These are phyloP conservation scores for Pseudorhiza aurosa DNA, from an alignment of 30 jellyfish, hydroid and myxozoan species.

Conservation along the genomic window DNA sequence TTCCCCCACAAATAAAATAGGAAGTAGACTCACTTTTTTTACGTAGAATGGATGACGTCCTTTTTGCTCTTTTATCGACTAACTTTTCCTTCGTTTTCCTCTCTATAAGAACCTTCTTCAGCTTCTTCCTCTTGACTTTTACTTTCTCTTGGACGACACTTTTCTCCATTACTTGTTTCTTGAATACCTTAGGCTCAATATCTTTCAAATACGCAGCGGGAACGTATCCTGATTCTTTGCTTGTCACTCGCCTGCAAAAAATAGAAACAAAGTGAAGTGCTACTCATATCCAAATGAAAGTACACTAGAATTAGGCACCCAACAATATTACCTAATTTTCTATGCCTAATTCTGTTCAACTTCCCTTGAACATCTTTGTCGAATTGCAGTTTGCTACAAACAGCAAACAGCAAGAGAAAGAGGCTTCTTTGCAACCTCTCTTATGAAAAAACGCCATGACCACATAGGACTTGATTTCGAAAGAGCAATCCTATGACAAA, in stretches of 20 bases:
- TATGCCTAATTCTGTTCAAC: too few species aligned
- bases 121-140: slow-evolving; percentile 21
- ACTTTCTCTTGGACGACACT: slow-evolving; percentile 48
- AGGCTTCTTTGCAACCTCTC: too few species aligned
- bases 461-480: too few species aligned
- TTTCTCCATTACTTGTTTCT: slow-evolving; percentile 49
- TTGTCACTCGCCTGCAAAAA: slow-evolving; percentile 43
- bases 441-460: too few species aligned
- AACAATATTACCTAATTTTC: too few species aligned
- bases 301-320: too few species aligned
- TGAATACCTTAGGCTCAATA: slow-evolving; percentile 52
- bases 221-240: slow-evolving; percentile 68
- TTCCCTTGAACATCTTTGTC: too few species aligned
- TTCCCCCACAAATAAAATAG: too few species aligned
- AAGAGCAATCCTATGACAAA: too few species aligned
- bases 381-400: too few species aligned
- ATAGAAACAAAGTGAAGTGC: not conserved
- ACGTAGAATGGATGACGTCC: slow-evolving; percentile 59
- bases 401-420: too few species aligned
- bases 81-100: slow-evolving; percentile 9
- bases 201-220: slow-evolving; percentile 64
- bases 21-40: slow-evolving; percentile 21
- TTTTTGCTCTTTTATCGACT: slow-evolving; percentile 58
- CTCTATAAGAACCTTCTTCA: slow-evolving; percentile 39
- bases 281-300: too few species aligned